Conservation (phyloP, 1,140 invertebrate species). For the Solen grandis region DNA sequence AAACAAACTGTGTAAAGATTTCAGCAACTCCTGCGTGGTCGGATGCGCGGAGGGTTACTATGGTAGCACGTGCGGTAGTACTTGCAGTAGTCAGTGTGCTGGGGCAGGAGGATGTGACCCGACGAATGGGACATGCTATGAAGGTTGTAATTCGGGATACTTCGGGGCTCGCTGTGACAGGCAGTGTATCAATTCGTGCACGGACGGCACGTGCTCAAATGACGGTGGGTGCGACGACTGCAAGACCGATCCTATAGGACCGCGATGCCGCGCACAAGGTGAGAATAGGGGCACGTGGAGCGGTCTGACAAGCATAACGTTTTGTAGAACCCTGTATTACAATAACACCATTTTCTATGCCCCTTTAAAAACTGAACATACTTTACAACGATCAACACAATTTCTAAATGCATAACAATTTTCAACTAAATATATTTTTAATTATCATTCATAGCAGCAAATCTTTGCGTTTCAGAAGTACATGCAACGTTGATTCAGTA, state of each 20-base stretch:
- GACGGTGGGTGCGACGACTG: slow-evolving; percentile 33
- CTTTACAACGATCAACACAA: too few species aligned
- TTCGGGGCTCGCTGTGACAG: slow-evolving; percentile 4
- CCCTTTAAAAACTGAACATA: too few species aligned
- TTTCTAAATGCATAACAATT: neutral
- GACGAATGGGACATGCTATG: neutral
- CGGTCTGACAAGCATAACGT: too few species aligned
- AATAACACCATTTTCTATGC: neutral
- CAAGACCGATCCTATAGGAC: slow-evolving; percentile 12
- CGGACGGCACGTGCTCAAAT: slow-evolving; percentile 23
- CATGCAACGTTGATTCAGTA: too few species aligned
- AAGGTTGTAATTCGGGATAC: slow-evolving; percentile 22
- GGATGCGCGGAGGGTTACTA: slow-evolving; percentile 35
- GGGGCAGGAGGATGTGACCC: slow-evolving; percentile 17
- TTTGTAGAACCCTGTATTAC: neutral
- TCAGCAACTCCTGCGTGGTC: neutral
- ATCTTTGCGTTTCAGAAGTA: too few species aligned
- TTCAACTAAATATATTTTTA: neutral
- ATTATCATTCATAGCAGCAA: neutral
- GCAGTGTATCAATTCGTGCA: slow-evolving; percentile 27
- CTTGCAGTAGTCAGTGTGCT: slow-evolving; percentile 30
- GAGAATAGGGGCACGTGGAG: neutral
- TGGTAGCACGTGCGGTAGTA: neutral
- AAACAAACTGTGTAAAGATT: slow-evolving; percentile 20
- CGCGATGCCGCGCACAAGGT: slow-evolving; percentile 36